Conservation (phyloP, 2,888 invertebrate species). For the Pseudeuparius sepicola region DNA sequence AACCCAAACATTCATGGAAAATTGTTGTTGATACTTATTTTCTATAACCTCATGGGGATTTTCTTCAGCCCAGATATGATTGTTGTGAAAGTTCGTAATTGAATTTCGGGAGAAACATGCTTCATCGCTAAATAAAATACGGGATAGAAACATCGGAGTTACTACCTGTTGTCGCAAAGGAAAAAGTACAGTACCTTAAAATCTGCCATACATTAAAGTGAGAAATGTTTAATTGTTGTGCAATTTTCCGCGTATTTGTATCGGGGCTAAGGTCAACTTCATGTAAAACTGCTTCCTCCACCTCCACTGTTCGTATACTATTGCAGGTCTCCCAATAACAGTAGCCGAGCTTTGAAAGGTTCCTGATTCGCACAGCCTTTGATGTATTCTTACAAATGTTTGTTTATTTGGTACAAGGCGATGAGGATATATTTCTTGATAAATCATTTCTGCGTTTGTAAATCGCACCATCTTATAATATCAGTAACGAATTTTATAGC, state of each 20-base stretch:
- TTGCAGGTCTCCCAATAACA: slow-evolving; percentile 7
- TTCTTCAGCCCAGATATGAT: slow-evolving; percentile 11
- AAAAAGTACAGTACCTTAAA: slow-evolving; percentile 1
- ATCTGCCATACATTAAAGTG: slow-evolving; percentile 2
- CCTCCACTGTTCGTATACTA: neutral
- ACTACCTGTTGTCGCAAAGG: slow-evolving; percentile 8
- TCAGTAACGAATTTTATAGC: slow-evolving; percentile 11
- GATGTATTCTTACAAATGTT: slow-evolving; percentile 8
- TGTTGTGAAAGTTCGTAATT: slow-evolving; percentile 9
- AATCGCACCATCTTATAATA: slow-evolving; percentile 10
- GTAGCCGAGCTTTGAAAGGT: slow-evolving; percentile 6
- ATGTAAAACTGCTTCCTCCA: slow-evolving; percentile 1
- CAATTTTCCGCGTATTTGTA: slow-evolving; percentile 6
- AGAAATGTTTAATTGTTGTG: slow-evolving; percentile 5
- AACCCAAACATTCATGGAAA: too few relatives aligned
- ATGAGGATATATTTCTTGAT: slow-evolving; percentile 1
- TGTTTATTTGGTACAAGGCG: slow-evolving; percentile 6
- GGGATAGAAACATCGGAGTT: slow-evolving; percentile 7
- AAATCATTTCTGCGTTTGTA: slow-evolving; percentile 7
- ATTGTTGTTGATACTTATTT: too few relatives aligned
- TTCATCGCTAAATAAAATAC: slow-evolving; percentile 6
- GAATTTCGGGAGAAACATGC: slow-evolving; percentile 3
- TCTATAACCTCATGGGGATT: slow-evolving; percentile 5
- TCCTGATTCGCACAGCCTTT: slow-evolving; percentile 8
- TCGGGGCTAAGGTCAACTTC: slow-evolving; percentile 8